Base-by-base conservation (phyloP, 2,797 vertebrate genomes). In the Pseudopleuronectes americanus region DNA sequence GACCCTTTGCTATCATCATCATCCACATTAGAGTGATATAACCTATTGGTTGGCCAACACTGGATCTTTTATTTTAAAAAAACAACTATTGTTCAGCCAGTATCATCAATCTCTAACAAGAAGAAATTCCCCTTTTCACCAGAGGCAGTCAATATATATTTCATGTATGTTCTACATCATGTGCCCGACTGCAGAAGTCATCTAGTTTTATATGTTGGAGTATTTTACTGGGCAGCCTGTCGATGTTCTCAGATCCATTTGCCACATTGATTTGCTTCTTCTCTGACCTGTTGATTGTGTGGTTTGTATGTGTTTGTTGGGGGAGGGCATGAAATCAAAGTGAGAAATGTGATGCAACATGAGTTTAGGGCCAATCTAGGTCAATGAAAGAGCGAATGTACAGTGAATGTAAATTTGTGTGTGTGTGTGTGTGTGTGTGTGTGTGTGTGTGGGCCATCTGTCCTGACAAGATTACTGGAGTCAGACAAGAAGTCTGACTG, bases 391-490 rank as follows among this genome's bases (percentile, higher is more conserved):
- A 75, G 74, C 17, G 48, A 77, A 70, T 64, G 65, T 81, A 58
- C 54, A 68, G 51, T 21, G 60, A 74, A 74, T 71, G 62, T 49
- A 33, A 26, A 33, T 31, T 19, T 61, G 67, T 65, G 68, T 71
- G 68, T 76, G 74, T 69, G 67, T 67, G 66, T 79, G 70, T 48
- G 69, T 58, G 64, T 74, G 36, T 61, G 67, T 68, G 72, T 64
- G 71, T 75, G 71, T 73, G 65, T 79, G 80, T 61, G 80, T n/a
- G 58, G 12, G 73, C 90, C 94, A 95, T 94, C 94, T 95, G 94
- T 92, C 92, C 89, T 93, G 89, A 92, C 92, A 93, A 93, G 93
- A 95, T 95, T 95, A 95, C 86, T 92, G 83, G 85, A 93, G 86
- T 92, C 87, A 86, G 85, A 91, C 88, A 92, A 92, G 90, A 90